Base-by-base conservation (phyloP, 1,140 invertebrate species). In the Wasmannia auropunctata region DNA sequence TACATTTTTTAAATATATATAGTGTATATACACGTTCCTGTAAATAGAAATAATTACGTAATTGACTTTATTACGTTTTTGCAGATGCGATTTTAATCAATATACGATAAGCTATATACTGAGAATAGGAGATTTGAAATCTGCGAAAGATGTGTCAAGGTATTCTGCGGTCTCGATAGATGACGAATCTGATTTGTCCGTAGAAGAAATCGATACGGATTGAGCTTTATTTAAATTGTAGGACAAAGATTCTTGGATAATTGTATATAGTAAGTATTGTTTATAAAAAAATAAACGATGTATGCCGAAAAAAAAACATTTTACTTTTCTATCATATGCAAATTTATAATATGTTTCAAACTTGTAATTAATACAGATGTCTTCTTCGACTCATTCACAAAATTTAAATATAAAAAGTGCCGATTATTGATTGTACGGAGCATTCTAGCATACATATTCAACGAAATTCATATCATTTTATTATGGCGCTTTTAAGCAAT, bases 71-170 rank as follows among this genome's bases (percentile, higher is more conserved):
- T n/a, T n/a, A n/a, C 87, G 37, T 86, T 88, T 91, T 96, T 97
- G 56, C 91, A 98, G 97, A 90, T 98, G 97, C 91, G 97, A 98
- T 94, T 98, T 97, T 91, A 98, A 98, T 93, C 97, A 97, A 90
- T 98, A 97, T 89, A 98, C 97, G 0, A 95, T 97, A 72, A 95
- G 95, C 19, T 97, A 97, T 88, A 94, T 98, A 1, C 92, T 95
- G 81, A 95, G 94, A 3, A 94, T 97, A 5, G 96, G 96, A 1
- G 93, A 96, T 40, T 87, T 95, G n/a, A 95, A 94, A 69, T 85
- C 69, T 25, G 91, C 89, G 7, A 95, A 95, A 86, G 77, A 89
- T 31, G 34, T 46, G 86, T 81, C 83, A 14, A 49, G 84, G 69
- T 34, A 88, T 56, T 60, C 90, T 16, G 80, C 74, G 87, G 79